Evolutionary conservation across 1,140 invertebrate genomes (phyloP).

Genomic region (Diuraphis noxia): DNA sequence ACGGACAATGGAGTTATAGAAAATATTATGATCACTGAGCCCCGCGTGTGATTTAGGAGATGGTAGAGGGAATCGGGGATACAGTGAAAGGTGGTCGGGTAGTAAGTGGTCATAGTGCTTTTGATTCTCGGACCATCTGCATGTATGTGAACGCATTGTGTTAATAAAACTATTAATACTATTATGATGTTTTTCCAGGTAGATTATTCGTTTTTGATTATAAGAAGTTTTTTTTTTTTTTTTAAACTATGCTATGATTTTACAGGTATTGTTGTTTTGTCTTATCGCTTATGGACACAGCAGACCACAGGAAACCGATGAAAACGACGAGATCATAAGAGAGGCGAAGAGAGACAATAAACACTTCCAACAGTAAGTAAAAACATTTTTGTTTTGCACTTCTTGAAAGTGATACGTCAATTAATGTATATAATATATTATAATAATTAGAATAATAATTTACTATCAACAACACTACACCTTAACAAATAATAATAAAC

Average conservation of each 20-base stretch:
- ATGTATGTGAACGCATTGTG: background rate
- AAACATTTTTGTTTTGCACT: background rate
- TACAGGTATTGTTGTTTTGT: slow-evolving; percentile 32
- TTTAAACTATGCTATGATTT: background rate
- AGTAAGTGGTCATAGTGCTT: slow-evolving; percentile 19
- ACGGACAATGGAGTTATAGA: slow-evolving; percentile 14
- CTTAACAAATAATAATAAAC: background rate
- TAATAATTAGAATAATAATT: background rate
- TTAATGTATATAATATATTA: slow-evolving; percentile 20
- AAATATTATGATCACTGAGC: background rate
- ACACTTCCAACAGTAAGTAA: slow-evolving; percentile 45
- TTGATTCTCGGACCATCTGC: slow-evolving; percentile 30
- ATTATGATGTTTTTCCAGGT: slow-evolving; percentile 27
- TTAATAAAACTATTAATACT: background rate
- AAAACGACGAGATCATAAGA: background rate
- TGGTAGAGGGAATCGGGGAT: slow-evolving; percentile 6
- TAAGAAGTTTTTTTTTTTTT: background rate
- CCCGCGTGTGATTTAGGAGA: slow-evolving; percentile 19
- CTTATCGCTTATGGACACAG: background rate
- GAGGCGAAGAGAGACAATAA: background rate
- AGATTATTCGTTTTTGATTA: background rate
- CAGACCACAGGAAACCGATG: slow-evolving; percentile 2
- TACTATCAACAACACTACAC: slow-evolving; percentile 13
- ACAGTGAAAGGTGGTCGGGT: slow-evolving; percentile 36
- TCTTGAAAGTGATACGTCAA: background rate